These are phyloP conservation scores for Prochilodus magdalenae DNA, from an alignment of 2,113 vertebrate species.

Conservation along the genomic window DNA sequence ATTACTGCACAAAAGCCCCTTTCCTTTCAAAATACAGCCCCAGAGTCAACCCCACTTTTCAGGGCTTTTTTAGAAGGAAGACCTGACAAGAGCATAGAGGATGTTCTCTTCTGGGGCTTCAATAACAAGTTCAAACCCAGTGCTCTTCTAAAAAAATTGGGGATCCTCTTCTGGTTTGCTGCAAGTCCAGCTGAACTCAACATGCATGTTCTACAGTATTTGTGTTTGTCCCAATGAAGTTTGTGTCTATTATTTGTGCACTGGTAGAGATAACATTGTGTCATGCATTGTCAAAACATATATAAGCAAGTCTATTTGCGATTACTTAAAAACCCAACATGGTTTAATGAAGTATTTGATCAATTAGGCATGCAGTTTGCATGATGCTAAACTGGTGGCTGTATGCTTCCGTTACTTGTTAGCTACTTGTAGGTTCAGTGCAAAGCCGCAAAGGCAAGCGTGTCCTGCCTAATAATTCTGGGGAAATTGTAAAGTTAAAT, in stretches of 20 bases:
- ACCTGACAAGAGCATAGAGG: slow-evolving; percentile 62
- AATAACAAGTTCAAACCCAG: slow-evolving; percentile 63
- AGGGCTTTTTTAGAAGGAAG: slow-evolving; percentile 65
- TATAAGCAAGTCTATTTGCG: too few species aligned
- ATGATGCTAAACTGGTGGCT: background rate
- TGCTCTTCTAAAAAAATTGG: background rate
- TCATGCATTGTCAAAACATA: too few species aligned
- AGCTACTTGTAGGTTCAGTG: background rate
- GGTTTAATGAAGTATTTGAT: too few species aligned
- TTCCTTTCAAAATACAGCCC: slow-evolving; percentile 70
- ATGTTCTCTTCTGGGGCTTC: slow-evolving; percentile 47
- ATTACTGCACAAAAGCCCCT: slow-evolving; percentile 75
- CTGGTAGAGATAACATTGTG: background rate
- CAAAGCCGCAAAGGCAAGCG: background rate
- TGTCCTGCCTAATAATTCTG: background rate
- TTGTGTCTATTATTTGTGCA: too few species aligned
- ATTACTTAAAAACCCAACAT: too few species aligned
- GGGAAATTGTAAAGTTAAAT: too few species aligned
- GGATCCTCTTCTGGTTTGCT: slow-evolving; percentile 47
- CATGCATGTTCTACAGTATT: too few species aligned
- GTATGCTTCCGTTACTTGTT: background rate
- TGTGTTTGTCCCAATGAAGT: too few species aligned
- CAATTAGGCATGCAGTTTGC: background rate
- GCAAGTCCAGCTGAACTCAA: slow-evolving; percentile 18
- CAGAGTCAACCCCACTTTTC: slow-evolving; percentile 72